phyloP scores from a whole-genome alignment of 2,888 invertebrate genomes.

The Dryococelus australis region DNA sequence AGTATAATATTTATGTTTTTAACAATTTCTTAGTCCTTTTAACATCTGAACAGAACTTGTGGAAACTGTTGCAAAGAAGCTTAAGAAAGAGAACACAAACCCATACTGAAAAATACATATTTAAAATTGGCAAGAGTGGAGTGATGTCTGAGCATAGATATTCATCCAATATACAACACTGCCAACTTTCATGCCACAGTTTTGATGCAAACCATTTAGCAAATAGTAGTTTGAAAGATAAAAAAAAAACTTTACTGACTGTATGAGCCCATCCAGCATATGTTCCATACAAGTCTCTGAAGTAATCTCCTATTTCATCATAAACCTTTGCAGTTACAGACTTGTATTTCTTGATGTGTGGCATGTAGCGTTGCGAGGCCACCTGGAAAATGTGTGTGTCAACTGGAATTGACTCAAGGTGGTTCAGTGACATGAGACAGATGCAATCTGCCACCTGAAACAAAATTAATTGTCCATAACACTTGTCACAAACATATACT shows the following conservation, averaged over 20 bases:
- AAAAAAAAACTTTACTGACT: conserved; percentile 63
- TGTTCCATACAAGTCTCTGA: conserved; percentile 81
- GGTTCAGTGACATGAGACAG: conserved; percentile 93
- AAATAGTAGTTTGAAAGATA: no score
- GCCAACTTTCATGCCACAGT: no score
- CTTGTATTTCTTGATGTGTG: conserved; percentile 76
- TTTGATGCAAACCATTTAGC: no score
- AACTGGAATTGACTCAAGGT: conserved; percentile 88
- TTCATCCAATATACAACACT: no score
- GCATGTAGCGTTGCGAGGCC: conserved; percentile 80
- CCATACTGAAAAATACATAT: no score
- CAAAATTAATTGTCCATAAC: conserved; percentile 19
- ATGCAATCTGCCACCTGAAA: conserved; percentile 94
- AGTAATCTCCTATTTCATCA: conserved; percentile 83
- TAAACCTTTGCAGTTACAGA: conserved; percentile 84
- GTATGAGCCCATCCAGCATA: conserved; percentile 96
- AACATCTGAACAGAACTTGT: no score
- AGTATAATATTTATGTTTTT: no score
- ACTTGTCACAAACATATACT: neutral
- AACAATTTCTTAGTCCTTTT: no score
- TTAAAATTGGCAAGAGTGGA: no score
- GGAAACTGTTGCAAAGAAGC: no score
- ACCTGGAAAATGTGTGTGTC: conserved; percentile 97
- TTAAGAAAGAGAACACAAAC: no score
- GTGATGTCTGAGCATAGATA: no score